phyloP scores from a whole-genome alignment of 37 sponge, comb jelly and placozoan genomes.

The Ephydatia muelleri region DNA sequence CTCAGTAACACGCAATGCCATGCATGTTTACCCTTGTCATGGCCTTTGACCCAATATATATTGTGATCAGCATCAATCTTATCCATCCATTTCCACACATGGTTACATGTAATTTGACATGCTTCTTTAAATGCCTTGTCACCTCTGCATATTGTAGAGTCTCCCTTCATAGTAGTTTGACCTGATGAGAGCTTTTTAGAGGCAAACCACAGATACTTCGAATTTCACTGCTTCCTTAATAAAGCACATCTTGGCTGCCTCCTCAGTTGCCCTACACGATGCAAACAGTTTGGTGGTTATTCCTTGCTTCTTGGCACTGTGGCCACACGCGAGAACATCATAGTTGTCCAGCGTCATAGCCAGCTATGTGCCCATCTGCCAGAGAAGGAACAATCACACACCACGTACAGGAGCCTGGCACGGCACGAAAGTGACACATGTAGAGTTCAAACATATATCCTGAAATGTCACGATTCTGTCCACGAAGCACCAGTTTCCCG shows the following conservation, averaged over 20 bases:
- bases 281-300: conserved; percentile 53
- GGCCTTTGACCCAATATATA: conserved; percentile 34
- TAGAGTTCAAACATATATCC: conserved; percentile 58
- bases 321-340: conserved; percentile 68
- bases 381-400: conserved; percentile 65
- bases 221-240: neutral
- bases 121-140: neutral
- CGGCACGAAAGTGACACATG: conserved; percentile 35
- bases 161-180: conserved; percentile 9
- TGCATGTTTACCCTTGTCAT: conserved; percentile 48
- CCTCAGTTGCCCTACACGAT: conserved; percentile 45
- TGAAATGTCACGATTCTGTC: conserved; percentile 66
- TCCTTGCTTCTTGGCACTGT: conserved; percentile 53
- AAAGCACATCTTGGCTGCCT: conserved; percentile 6
- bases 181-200: neutral
- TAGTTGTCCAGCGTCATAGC: conserved; percentile 42
- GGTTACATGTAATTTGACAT: neutral
- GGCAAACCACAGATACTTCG: neutral
- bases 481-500: conserved; percentile 87
- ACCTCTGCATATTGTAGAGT: conserved; percentile 26
- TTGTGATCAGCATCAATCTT: neutral
- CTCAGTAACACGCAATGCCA: conserved; percentile 78
- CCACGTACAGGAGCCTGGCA: conserved; percentile 43
- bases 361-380: conserved; percentile 51
- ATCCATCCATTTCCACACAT: conserved; percentile 6